phyloP scores from a whole-genome alignment of 2,888 invertebrate genomes.

The Coleophora deauratella region DNA sequence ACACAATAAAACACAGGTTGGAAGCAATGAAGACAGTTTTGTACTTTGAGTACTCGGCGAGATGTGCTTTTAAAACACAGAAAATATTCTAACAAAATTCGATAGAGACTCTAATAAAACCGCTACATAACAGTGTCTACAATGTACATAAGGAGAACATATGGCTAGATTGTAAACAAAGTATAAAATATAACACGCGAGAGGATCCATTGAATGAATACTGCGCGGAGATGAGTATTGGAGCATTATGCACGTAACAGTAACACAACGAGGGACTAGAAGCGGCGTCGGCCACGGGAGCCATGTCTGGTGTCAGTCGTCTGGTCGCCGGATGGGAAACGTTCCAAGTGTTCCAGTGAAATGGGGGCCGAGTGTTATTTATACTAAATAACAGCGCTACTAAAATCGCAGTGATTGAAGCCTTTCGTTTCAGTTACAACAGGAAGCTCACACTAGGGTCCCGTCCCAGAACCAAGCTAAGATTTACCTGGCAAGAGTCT shows the following conservation, averaged over 20 bases:
- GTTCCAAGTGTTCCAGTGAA: no score
- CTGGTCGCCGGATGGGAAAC: no score
- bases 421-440: no score
- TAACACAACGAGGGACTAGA: constrained; percentile 48
- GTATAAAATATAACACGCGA: constrained; percentile 5
- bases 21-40: constrained; percentile 8
- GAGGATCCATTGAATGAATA: constrained; percentile 15
- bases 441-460: no score
- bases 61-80: constrained; percentile 6
- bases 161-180: background rate
- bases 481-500: no score
- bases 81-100: constrained; percentile 4
- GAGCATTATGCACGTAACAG: constrained; percentile 13
- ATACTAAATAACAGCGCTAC: no score
- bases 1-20: no score
- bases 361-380: no score
- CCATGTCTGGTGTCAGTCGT: no score
- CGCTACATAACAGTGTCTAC: background rate
- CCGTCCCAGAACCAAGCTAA: no score
- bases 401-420: no score
- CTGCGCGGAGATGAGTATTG: constrained; percentile 37
- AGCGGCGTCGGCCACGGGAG: constrained; percentile 30
- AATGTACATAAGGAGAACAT: background rate
- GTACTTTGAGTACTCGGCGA: constrained; percentile 29
- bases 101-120: constrained; percentile 5